phyloP scores from a whole-genome alignment of 2,113 vertebrate species.

The Ciconia boyciana region DNA sequence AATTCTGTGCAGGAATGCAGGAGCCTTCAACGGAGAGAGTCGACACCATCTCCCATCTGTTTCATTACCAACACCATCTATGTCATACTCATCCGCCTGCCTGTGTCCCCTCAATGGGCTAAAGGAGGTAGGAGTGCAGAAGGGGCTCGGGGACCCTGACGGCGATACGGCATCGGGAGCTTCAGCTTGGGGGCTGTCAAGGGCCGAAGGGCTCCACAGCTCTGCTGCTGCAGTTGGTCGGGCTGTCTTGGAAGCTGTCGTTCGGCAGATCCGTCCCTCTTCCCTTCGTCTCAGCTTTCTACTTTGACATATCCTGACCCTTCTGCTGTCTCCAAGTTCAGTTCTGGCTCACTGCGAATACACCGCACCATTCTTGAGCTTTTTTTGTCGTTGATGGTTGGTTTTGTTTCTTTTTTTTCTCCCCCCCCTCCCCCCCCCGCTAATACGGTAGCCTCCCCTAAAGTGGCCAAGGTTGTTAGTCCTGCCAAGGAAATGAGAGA shows the following conservation, averaged over 20 bases:
- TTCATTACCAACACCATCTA: no score
- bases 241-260: not conserved
- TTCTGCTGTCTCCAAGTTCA: not conserved
- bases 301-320: not conserved
- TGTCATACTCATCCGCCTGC: accelerated
- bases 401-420: not conserved
- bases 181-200: not conserved
- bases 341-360: not conserved
- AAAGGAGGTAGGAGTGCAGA: not conserved
- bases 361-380: not conserved
- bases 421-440: not conserved
- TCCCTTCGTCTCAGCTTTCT: not conserved
- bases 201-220: not conserved
- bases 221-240: not conserved
- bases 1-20: not conserved
- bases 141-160: not conserved
- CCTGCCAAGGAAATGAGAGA: constrained; percentile 29
- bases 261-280: not conserved
- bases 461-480: not conserved
- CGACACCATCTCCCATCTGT: accelerated
- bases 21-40: not conserved
- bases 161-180: accelerated
- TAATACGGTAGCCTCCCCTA: not conserved
- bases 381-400: not conserved
- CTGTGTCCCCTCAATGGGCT: accelerated